Conservation (phyloP, 2,113 vertebrate genomes). For the Pampusana beccarii region DNA sequence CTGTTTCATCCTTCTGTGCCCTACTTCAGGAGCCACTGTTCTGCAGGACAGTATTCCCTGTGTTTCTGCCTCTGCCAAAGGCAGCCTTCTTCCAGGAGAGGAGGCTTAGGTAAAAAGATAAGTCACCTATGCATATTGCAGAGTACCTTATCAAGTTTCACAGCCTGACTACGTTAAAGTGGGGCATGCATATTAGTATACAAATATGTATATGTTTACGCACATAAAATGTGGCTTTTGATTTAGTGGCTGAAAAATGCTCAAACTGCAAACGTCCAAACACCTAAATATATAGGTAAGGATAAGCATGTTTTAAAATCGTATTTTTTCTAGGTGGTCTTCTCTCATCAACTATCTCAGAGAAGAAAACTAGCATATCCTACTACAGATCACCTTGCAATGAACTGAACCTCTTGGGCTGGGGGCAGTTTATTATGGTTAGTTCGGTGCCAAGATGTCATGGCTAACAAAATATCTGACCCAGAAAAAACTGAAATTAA, state of each 20-base stretch:
- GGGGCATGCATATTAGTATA: not conserved
- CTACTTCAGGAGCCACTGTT: not conserved
- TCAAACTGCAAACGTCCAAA: not conserved
- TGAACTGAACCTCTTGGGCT: not conserved
- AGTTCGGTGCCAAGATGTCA: not conserved
- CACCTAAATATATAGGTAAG: not conserved
- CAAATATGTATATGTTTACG: not conserved
- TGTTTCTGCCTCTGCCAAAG: not conserved
- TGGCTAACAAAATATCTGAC: not conserved
- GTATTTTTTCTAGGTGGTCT: not conserved
- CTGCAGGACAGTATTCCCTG: not conserved
- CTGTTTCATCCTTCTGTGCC: not conserved
- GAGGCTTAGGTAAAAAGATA: not conserved
- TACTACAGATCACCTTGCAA: not conserved
- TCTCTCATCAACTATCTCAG: not conserved
- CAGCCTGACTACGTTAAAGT: not conserved
- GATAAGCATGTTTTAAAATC: not conserved
- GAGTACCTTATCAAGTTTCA: not conserved
- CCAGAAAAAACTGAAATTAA: slow-evolving; percentile 11
- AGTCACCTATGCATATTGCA: not conserved
- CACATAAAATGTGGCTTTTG: not conserved
- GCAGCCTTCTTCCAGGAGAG: not conserved
- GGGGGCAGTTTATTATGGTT: not conserved
- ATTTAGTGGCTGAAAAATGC: not conserved
- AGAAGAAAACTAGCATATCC: not conserved